Conservation (phyloP, 2,888 invertebrate genomes). For the Drosophila parthenogenetica region DNA sequence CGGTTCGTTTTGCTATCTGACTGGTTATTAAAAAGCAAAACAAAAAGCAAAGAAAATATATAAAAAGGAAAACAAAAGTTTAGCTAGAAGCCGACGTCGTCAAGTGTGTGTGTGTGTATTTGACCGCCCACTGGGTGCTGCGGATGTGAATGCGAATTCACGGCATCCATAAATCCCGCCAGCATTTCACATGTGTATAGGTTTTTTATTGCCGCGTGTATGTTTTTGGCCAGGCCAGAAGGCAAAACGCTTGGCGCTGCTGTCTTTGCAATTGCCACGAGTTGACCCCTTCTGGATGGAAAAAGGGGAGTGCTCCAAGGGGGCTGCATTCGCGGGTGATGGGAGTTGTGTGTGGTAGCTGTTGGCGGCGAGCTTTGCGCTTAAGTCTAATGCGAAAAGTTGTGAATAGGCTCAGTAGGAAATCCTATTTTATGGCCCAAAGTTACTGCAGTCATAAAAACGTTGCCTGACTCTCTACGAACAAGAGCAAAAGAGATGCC, state of each 20-base stretch:
- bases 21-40: slow-evolving; percentile 75
- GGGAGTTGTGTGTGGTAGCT: slow-evolving; percentile 17
- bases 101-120: background rate
- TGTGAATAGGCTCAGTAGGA: slow-evolving; percentile 81
- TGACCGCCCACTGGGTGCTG: slow-evolving; percentile 20
- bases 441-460: slow-evolving; percentile 81
- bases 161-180: slow-evolving; percentile 73
- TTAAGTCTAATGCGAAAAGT: slow-evolving; percentile 81
- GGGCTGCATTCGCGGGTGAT: slow-evolving; percentile 16
- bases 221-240: slow-evolving; percentile 30
- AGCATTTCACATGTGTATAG: slow-evolving; percentile 76
- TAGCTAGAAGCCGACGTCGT: slow-evolving; percentile 31
- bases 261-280: slow-evolving; percentile 63
- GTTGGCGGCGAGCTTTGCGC: slow-evolving; percentile 77
- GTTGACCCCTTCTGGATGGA: slow-evolving; percentile 48
- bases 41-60: slow-evolving; percentile 13
- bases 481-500: background rate
- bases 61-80: slow-evolving; percentile 40
- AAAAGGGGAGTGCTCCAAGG: background rate
- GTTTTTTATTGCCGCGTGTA: slow-evolving; percentile 71
- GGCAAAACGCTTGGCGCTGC: slow-evolving; percentile 51
- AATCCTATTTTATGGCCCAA: slow-evolving; percentile 79
- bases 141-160: slow-evolving; percentile 50
- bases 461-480: slow-evolving; percentile 50
- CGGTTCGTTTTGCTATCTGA: slow-evolving; percentile 57